Percentiles rank a stretch among this genome's conserved stretches.
These are phyloP conservation scores for Prunella fulvescens DNA, from an alignment of 2,113 vertebrate species.

Conservation along the genomic window DNA sequence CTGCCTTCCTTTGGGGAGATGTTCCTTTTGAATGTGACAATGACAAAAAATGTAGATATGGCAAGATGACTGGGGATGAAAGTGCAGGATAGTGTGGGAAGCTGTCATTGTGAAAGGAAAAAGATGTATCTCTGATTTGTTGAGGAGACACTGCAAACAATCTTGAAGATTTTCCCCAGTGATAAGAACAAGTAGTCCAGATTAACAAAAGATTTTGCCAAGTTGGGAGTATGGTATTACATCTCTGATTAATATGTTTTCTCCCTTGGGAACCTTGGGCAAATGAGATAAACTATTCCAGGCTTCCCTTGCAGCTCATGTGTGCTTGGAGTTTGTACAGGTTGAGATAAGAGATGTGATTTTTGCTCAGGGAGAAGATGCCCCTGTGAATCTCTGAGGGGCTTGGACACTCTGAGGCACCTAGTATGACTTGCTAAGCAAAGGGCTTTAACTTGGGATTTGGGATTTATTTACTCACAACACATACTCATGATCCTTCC, in stretches of 20 bases:
- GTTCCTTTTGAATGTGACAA: not conserved
- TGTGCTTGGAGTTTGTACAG: not conserved
- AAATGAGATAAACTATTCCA: not conserved
- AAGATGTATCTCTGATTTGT: not conserved
- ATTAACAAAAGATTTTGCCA: not conserved
- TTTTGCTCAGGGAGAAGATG: not conserved
- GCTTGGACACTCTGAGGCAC: not conserved
- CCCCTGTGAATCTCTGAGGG: not conserved
- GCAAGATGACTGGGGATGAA: not conserved
- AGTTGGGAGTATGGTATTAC: not conserved
- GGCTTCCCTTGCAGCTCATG: not conserved
- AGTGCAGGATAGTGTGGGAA: not conserved
- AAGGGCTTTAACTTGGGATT: not conserved
- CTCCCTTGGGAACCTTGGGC: not conserved
- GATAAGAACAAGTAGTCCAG: not conserved
- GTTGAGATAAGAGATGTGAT: not conserved
- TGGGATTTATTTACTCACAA: not conserved
- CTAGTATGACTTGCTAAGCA: not conserved
- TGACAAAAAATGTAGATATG: rapidly evolving
- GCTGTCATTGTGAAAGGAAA: not conserved
- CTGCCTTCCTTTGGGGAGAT: not conserved
- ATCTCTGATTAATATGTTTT: not conserved
- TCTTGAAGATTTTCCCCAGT: not conserved
- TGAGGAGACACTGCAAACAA: not conserved
- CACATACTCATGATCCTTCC: not conserved